These are phyloP conservation scores for Siderastrea siderea DNA, from an alignment of 92 coral and sea anemone species.

Conservation along the genomic window DNA sequence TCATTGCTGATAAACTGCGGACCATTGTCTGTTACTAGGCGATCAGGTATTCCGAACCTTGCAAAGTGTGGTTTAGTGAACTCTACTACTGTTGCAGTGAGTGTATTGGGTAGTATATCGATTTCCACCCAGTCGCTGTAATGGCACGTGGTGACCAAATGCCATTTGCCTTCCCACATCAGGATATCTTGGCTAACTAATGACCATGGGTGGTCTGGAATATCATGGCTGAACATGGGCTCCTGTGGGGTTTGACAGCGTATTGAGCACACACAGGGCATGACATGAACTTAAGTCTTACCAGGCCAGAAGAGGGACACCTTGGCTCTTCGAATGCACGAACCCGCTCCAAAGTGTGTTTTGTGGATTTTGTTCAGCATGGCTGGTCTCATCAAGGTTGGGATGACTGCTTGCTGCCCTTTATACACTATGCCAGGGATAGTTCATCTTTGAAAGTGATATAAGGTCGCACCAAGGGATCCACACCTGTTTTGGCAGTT, in stretches of 20 bases:
- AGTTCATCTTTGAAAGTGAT: slow-evolving; percentile 46
- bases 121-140: neutral
- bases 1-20: slow-evolving; percentile 4
- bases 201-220: slow-evolving; percentile 28
- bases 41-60: slow-evolving; percentile 46
- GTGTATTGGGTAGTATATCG: neutral
- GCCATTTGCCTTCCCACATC: slow-evolving; percentile 47
- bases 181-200: slow-evolving; percentile 53
- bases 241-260: slow-evolving; percentile 45
- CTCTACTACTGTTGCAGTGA: slow-evolving; percentile 36
- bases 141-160: slow-evolving; percentile 48
- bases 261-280: slow-evolving; percentile 48
- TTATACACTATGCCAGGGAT: slow-evolving; percentile 15
- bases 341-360: slow-evolving; percentile 41
- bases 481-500: slow-evolving; percentile 33
- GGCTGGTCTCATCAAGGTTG: slow-evolving; percentile 35
- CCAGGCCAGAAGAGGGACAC: slow-evolving; percentile 53
- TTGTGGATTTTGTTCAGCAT: slow-evolving; percentile 51
- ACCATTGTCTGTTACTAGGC: slow-evolving; percentile 24
- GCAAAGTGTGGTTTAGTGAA: slow-evolving; percentile 58
- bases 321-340: slow-evolving; percentile 46
- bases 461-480: slow-evolving; percentile 22
- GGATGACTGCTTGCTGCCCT: slow-evolving; percentile 1
- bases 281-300: slow-evolving; percentile 37
- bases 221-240: slow-evolving; percentile 56